phyloP scores from a whole-genome alignment of 2,797 vertebrate species.

The Sebastes goodei region DNA sequence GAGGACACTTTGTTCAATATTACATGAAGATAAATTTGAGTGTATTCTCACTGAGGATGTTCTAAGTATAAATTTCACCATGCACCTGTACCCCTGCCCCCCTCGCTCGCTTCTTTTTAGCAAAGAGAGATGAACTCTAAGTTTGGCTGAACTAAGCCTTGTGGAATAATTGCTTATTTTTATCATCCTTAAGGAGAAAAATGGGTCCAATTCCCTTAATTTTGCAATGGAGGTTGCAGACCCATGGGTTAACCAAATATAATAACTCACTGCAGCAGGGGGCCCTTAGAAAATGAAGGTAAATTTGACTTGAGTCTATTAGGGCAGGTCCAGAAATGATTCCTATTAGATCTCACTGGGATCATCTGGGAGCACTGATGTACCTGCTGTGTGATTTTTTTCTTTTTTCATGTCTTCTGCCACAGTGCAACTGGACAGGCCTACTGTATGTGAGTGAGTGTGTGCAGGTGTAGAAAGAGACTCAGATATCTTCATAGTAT shows the following conservation, averaged over 20 bases:
- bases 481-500: not conserved
- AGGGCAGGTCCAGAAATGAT: slow-evolving; percentile 24
- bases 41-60: not conserved
- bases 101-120: not conserved
- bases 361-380: slow-evolving; percentile 10
- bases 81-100: not conserved
- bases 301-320: slow-evolving; percentile 57
- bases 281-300: slow-evolving; percentile 40
- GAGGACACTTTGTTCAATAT: slow-evolving; percentile 12
- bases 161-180: slow-evolving; percentile 61
- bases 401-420: not conserved
- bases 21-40: slow-evolving; percentile 26
- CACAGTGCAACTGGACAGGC: not conserved
- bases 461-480: not conserved
- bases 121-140: slow-evolving; percentile 30
- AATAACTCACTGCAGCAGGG: slow-evolving; percentile 39
- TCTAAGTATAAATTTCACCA: slow-evolving; percentile 4
- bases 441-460: not conserved
- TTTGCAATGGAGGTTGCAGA: slow-evolving; percentile 27
- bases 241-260: slow-evolving; percentile 49
- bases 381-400: not conserved
- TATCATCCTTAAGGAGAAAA: slow-evolving; percentile 35
- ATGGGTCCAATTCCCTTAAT: slow-evolving; percentile 40
- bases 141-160: slow-evolving; percentile 22
- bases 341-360: slow-evolving; percentile 45